Evolutionary conservation across 1,140 invertebrate species (phyloP).

Genomic region (Chrysoperla carnea): DNA sequence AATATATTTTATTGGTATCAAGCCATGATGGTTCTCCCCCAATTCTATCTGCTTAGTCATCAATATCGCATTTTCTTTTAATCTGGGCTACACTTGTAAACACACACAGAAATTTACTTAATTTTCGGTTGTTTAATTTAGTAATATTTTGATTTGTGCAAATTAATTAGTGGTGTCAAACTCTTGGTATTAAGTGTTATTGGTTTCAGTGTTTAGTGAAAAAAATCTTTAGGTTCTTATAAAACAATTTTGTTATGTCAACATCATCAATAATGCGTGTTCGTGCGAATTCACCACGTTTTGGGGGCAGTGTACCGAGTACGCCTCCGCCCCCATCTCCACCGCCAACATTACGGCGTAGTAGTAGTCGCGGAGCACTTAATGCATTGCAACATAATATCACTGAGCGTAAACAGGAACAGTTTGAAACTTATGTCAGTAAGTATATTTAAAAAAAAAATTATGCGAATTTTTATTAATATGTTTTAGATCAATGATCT

Average conservation of each 20-base stretch:
- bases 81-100: neutral
- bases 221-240: too few relatives aligned
- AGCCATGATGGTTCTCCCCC: too few relatives aligned
- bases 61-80: neutral
- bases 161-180: too few relatives aligned
- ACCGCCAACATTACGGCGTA: neutral
- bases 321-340: slow-evolving; percentile 1
- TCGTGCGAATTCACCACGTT: neutral
- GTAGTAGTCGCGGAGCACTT: slow-evolving; percentile 2
- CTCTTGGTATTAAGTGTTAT: too few relatives aligned
- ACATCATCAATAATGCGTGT: neutral
- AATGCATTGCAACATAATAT: neutral
- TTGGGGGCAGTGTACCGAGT: neutral
- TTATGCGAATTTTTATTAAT: too few relatives aligned
- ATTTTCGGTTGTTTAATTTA: too few relatives aligned
- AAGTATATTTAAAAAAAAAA: slow-evolving; percentile 2
- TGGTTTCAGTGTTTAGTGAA: too few relatives aligned
- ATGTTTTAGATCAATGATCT: too few relatives aligned
- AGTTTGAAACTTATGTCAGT: slow-evolving; percentile 6
- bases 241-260: neutral
- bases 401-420: neutral
- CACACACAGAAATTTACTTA: neutral
- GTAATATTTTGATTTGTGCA: too few relatives aligned
- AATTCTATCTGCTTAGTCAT: too few relatives aligned
- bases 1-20: slow-evolving; percentile 1